A percentile compares a stretch with the other conserved stretches of the same genome.
Evolutionary conservation across 2,888 invertebrate genomes (phyloP).

Genomic region (Eupithecia centaureata): DNA sequence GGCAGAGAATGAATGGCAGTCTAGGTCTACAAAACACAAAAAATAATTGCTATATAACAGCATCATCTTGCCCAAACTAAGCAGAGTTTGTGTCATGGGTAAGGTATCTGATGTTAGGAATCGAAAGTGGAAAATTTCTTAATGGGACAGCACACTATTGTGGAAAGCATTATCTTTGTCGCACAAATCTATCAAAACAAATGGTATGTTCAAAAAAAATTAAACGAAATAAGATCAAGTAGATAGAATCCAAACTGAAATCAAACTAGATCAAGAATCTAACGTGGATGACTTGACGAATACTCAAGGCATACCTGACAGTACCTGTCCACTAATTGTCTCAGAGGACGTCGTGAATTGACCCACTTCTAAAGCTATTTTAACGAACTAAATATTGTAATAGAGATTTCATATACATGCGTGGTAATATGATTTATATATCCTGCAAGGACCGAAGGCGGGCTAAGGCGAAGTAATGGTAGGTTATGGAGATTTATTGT

Average conservation of each 20-base stretch:
- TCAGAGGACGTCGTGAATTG: constrained; percentile 19
- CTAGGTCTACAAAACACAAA: not conserved
- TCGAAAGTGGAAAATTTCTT: not conserved
- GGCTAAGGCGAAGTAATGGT: constrained; percentile 27
- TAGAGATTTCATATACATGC: constrained; percentile 23
- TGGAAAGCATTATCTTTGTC: too few relatives aligned
- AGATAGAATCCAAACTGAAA: too few relatives aligned
- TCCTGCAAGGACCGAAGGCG: constrained; percentile 18
- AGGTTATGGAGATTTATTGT: constrained; percentile 31
- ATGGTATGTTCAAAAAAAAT: not conserved
- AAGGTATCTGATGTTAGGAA: not conserved
- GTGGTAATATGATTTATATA: constrained; percentile 29
- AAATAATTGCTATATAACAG: too few relatives aligned
- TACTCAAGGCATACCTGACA: not conserved
- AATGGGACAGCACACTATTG: too few relatives aligned
- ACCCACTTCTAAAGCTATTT: constrained; percentile 26
- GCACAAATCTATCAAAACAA: not conserved
- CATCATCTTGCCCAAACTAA: too few relatives aligned
- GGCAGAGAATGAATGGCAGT: not conserved
- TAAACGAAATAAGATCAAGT: not conserved
- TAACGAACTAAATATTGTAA: constrained; percentile 30
- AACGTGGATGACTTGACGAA: not conserved
- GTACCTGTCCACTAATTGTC: constrained; percentile 25
- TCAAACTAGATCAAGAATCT: too few relatives aligned
- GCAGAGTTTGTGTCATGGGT: too few relatives aligned